A percentile compares a stretch with the other conserved stretches of the same genome.
Evolutionary conservation across 2,888 invertebrate genomes (phyloP).

Genomic region (Zygaena filipendulae): DNA sequence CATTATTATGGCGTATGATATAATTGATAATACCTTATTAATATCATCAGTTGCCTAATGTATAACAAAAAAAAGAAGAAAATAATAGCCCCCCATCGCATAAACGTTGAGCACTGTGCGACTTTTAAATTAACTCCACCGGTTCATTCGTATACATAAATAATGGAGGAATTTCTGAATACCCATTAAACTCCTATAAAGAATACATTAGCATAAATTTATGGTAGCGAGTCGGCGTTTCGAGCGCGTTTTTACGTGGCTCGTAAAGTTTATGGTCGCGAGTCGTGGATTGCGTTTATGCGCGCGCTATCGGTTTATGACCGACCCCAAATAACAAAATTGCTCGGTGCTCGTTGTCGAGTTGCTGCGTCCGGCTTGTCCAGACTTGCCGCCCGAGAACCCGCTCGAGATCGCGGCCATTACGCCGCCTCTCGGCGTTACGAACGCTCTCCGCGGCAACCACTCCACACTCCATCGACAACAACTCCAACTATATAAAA

Average conservation of each 20-base stretch:
- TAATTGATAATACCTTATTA: too few species aligned
- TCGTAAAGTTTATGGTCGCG: constrained; percentile 69
- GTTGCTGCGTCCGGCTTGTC: constrained; percentile 28
- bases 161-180: constrained; percentile 68
- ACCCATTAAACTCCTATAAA: constrained; percentile 69
- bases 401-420: constrained; percentile 24
- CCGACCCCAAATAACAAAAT: constrained; percentile 67
- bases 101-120: constrained; percentile 50
- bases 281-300: constrained; percentile 68
- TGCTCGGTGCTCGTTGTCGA: constrained; percentile 47
- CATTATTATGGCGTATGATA: too few species aligned
- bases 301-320: constrained; percentile 64
- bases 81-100: too few species aligned
- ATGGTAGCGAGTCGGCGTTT: constrained; percentile 65
- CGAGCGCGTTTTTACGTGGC: constrained; percentile 68
- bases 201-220: constrained; percentile 70
- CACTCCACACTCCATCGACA: constrained; percentile 3
- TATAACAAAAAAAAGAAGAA: too few species aligned
- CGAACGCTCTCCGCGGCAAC: constrained; percentile 20
- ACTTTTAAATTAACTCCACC: constrained; percentile 68
- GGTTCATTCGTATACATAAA: constrained; percentile 68
- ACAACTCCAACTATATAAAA: too few species aligned
- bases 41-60: too few species aligned
- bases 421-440: constrained; percentile 26
- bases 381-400: too few species aligned